Evolutionary conservation across 53 echinoderm and acorn worm genomes (phyloP), one percentile per base, ranked within the genome.

Genomic region (Mesocentrotus franciscanus): DNA sequence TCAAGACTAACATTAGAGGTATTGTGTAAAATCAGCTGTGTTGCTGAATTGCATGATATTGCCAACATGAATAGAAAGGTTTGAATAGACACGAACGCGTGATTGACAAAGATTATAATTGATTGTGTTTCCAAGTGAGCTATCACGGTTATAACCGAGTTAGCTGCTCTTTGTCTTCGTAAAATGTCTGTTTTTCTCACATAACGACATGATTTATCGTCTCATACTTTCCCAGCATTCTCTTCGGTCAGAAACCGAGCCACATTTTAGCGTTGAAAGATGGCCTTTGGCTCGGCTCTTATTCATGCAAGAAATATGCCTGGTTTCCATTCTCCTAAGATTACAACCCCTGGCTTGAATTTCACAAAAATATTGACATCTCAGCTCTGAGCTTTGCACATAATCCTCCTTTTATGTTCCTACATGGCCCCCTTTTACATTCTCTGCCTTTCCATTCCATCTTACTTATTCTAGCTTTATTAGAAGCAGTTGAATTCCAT

Each of bases 321-420:
- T 70, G 92, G 92, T 92, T 92, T 92, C 92, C 30, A 71, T 92
- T 92, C 71, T 74, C 71, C 74, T 72, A 92, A 39, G 55, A 92
- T 92, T 92, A 92, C 92, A 92, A 70, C 55, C 56, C 75, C 71
- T 27, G 57, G 92, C 34, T 92, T 74, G 74, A 72, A 92, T 92
- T 92, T 92, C 92, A 92, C 92, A 74, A 93, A 93, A 93, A 93
- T 93, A 81, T 93, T 93, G 93, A 93, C 93, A 93, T 93, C 81
- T 79, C 81, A 58, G 79, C 93, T 78, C 81, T 16, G 59, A 81
- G 93, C 78, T 58, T 76, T 34, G 35, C 18, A 55, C 62, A 81
- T 93, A 93, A 93, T 93, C 93, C 92, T 66, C 74, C 72, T 92
- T 20, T 92, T 75, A 71, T 74, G 56, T 66, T 64, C 39, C 66